These are phyloP conservation scores for Pogonus chalceus DNA, from an alignment of 1,140 invertebrate genomes.

Conservation along the genomic window DNA sequence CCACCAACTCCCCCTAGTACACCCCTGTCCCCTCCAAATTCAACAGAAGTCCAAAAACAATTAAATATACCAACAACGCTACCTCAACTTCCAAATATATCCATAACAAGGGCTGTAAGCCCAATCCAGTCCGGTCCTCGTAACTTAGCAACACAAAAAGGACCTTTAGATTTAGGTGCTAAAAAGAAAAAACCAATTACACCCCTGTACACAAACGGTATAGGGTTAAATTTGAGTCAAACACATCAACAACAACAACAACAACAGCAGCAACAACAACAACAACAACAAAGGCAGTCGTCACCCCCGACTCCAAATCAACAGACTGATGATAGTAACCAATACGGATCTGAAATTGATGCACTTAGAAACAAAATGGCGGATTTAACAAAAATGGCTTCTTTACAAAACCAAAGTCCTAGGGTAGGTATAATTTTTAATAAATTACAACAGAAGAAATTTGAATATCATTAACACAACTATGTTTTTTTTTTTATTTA, in stretches of 20 bases:
- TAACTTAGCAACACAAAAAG: not conserved
- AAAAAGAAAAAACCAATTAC: not conserved
- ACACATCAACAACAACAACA: slow-evolving; percentile 7
- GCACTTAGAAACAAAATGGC: not conserved
- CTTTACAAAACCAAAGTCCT: not conserved
- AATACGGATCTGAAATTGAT: slow-evolving; percentile 1
- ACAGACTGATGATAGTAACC: not conserved
- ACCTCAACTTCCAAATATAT: not conserved
- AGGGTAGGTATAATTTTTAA: not conserved
- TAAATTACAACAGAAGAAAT: too few species aligned
- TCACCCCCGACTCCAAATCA: not conserved
- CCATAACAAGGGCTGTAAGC: not conserved
- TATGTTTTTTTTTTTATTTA: too few species aligned
- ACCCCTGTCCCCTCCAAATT: slow-evolving; percentile 26
- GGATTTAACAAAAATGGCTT: slow-evolving; percentile 1
- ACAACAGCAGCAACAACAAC: not conserved
- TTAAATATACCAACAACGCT: not conserved
- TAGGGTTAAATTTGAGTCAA: not conserved
- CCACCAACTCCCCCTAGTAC: slow-evolving; percentile 34
- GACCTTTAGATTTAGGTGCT: not conserved
- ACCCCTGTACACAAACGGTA: not conserved
- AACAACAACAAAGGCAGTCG: not conserved
- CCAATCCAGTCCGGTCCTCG: not conserved
- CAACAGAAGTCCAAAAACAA: not conserved
- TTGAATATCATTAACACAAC: too few species aligned